Evolutionary conservation across 2,888 invertebrate species (phyloP), one percentile per base, ranked within the genome.

Genomic region (Pardosa pseudoannulata): DNA sequence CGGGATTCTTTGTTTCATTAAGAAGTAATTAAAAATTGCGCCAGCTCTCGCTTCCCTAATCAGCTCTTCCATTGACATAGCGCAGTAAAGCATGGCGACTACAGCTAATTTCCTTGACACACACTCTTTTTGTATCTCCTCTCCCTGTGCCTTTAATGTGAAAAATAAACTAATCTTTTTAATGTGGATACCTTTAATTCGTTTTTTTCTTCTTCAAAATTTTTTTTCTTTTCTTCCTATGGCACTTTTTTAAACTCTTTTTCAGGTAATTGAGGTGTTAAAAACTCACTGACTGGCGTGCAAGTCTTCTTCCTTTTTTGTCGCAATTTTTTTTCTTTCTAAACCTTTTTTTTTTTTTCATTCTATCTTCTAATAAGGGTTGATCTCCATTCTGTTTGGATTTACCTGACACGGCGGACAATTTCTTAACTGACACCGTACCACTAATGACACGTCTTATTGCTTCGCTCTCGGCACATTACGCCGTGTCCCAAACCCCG

Each of bases 351-450:
- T 80, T n/a, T 68, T 41, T 73, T 32, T n/a, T 29, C 27, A 29
- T 65, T 29, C 41, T 28, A 31, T 72, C 75, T 16, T 31, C 65
- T 85, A 78, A 78, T 85, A 68, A 64, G 73, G 13, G 78, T 79
- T 78, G 78, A 79, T 78, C 72, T 78, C 36, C 36, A 0, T 93
- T 96, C 72, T 88, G 85, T 88, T 82, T 88, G 39, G 75, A 80
- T 62, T 94, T 95, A 0, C 94, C 96, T 11, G 95, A 96, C 88
- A 95, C 95, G 88, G 91, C 96, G 3, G 93, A 94, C 88, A 94
- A 94, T 82, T 93, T 95, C 0, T 93, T 92, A 78, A 73, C 39
- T 36, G 65, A 71, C 71, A 71, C 64, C 5, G 27, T 46, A n/a
- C 11, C 70, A 46, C 41, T 71, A 71, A 71, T 71, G 46, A 41